Evolutionary conservation across 2,888 invertebrate genomes (phyloP).

Genomic region (Anodontia alba): DNA sequence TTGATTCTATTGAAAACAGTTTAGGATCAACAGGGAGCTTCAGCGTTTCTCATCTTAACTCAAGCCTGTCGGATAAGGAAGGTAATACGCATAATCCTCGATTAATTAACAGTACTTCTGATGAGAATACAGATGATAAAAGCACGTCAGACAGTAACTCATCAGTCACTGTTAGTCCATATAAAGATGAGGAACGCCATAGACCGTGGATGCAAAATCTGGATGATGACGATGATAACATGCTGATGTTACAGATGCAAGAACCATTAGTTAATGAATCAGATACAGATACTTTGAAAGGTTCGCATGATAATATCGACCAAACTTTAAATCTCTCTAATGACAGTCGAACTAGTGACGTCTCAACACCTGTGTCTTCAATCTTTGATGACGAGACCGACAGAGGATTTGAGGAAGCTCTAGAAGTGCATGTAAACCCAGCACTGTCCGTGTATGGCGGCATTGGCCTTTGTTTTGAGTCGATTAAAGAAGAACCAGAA

Average conservation of each 20-base stretch:
- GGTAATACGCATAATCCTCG: background rate
- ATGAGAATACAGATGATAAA: conserved; percentile 27
- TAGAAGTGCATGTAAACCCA: conserved; percentile 62
- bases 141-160: conserved; percentile 49
- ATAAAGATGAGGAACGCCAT: conserved; percentile 51
- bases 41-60: background rate
- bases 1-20: background rate
- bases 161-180: conserved; percentile 66
- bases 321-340: conserved; percentile 7
- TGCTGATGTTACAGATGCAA: conserved; percentile 26
- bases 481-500: conserved; percentile 75
- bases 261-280: conserved; percentile 54
- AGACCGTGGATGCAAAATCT: conserved; percentile 67
- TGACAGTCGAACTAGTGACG: conserved; percentile 35
- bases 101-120: background rate
- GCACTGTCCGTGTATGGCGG: conserved; percentile 58
- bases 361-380: conserved; percentile 58
- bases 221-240: conserved; percentile 21
- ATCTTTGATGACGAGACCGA: conserved; percentile 74
- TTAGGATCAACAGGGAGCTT: conserved; percentile 12
- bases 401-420: conserved; percentile 74
- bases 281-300: conserved; percentile 53
- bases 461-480: conserved; percentile 69
- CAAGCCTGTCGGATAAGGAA: background rate
- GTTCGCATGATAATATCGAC: conserved; percentile 35